Evolutionary conservation across 2,888 invertebrate species (phyloP).

Genomic region (Phrixothrix hirtus): DNA sequence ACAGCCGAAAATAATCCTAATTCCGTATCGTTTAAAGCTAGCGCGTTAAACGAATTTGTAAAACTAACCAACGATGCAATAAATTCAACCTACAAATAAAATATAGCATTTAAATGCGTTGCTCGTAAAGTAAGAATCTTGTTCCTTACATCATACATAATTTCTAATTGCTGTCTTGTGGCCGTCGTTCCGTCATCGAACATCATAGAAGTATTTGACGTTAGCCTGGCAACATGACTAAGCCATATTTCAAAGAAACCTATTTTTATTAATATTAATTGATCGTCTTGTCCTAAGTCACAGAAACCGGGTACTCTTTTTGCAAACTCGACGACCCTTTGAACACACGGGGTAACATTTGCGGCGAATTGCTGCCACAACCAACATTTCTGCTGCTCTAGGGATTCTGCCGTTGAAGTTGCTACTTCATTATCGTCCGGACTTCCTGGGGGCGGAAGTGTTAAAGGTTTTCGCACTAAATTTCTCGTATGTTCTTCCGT

Average conservation of each 20-base stretch:
- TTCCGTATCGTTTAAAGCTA: slow-evolving; percentile 86
- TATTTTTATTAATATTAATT: slow-evolving; percentile 92
- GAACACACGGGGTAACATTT: slow-evolving; percentile 87
- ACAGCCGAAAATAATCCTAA: slow-evolving; percentile 86
- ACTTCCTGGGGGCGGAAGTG: slow-evolving; percentile 55
- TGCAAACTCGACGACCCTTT: slow-evolving; percentile 94
- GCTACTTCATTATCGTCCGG: slow-evolving; percentile 54
- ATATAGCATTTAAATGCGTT: slow-evolving; percentile 7
- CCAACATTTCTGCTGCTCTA: slow-evolving; percentile 75
- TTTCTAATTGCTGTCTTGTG: slow-evolving; percentile 79
- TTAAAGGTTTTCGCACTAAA: slow-evolving; percentile 70
- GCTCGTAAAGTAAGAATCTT: slow-evolving; percentile 10
- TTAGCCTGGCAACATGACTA: slow-evolving; percentile 80
- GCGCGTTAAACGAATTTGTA: slow-evolving; percentile 71
- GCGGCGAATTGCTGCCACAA: slow-evolving; percentile 88
- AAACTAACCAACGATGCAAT: slow-evolving; percentile 81
- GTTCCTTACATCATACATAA: slow-evolving; percentile 81
- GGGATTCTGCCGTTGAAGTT: slow-evolving; percentile 64
- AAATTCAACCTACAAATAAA: slow-evolving; percentile 73
- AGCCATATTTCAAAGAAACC: slow-evolving; percentile 98
- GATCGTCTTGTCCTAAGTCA: slow-evolving; percentile 91
- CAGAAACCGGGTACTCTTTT: slow-evolving; percentile 93
- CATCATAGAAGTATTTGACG: slow-evolving; percentile 75
- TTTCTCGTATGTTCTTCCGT: slow-evolving; percentile 80
- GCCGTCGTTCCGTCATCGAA: slow-evolving; percentile 90